Evolutionary conservation across 2,888 invertebrate genomes (phyloP).

Genomic region (Antheraea assamensis): DNA sequence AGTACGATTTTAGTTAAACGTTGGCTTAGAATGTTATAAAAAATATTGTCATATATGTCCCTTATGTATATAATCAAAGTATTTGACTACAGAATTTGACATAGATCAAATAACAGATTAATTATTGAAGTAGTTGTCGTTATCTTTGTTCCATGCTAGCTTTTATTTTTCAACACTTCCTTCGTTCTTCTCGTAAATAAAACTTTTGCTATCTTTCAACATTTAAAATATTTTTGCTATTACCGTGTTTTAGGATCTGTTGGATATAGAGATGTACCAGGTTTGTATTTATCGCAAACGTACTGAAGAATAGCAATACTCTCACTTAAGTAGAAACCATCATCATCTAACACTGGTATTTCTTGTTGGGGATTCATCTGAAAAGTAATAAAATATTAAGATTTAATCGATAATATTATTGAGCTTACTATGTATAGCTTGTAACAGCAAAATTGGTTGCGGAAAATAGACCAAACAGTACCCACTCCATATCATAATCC

Average conservation of each 20-base stretch:
- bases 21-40: not conserved
- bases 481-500: not conserved
- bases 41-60: not conserved
- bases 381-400: constrained; percentile 35
- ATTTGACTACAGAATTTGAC: too few species aligned
- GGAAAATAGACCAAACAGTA: too few species aligned
- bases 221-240: not conserved
- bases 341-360: constrained; percentile 90
- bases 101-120: not conserved
- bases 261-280: constrained; percentile 86
- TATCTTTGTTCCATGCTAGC: not conserved
- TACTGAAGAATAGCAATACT: constrained; percentile 87
- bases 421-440: not conserved
- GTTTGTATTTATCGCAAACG: constrained; percentile 88
- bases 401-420: not conserved
- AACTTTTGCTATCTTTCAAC: not conserved
- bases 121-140: not conserved
- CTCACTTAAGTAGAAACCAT: constrained; percentile 89
- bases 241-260: constrained; percentile 83
- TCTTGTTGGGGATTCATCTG: constrained; percentile 91
- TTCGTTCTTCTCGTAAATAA: not conserved
- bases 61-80: not conserved
- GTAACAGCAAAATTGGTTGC: not conserved
- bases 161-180: not conserved
- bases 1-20: not conserved